Evolutionary conservation across 2,113 vertebrate species (phyloP).

Genomic region (Gnathonemus longibarbis): DNA sequence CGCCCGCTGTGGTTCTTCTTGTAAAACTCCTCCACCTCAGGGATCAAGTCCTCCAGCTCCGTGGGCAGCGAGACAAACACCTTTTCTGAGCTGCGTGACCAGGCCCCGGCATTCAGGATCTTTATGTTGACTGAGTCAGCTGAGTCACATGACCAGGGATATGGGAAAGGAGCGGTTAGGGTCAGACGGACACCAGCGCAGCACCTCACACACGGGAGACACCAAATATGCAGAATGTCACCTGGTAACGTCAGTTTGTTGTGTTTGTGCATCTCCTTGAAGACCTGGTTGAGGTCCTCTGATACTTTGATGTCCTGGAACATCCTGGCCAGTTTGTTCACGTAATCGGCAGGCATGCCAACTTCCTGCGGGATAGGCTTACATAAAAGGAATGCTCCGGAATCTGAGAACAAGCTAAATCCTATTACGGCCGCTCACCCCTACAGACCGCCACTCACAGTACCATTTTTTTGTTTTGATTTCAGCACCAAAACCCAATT

Average conservation of each 20-base stretch:
- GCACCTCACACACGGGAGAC: neutral
- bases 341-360: constrained; percentile 97
- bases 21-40: constrained; percentile 98
- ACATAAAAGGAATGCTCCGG: neutral
- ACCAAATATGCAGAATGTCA: constrained; percentile 37
- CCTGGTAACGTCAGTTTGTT: constrained; percentile 96
- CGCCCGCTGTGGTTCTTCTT: constrained; percentile 99
- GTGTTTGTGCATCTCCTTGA: constrained; percentile 99
- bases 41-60: constrained; percentile 94
- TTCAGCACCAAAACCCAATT: neutral
- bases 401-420: neutral
- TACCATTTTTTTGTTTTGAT: neutral
- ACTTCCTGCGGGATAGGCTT: constrained; percentile 72
- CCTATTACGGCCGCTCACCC: neutral
- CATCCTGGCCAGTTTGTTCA: constrained; percentile 97
- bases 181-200: too few relatives aligned
- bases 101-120: constrained; percentile 96
- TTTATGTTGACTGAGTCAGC: constrained; percentile 99
- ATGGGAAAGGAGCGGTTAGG: neutral
- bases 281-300: constrained; percentile 96
- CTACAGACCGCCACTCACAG: neutral
- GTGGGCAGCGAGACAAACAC: constrained; percentile 95
- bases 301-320: constrained; percentile 99
- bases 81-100: constrained; percentile 97
- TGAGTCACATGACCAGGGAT: constrained; percentile 35